Evolutionary conservation across 2,113 vertebrate species (phyloP).

Genomic region (Excalfactoria chinensis): DNA sequence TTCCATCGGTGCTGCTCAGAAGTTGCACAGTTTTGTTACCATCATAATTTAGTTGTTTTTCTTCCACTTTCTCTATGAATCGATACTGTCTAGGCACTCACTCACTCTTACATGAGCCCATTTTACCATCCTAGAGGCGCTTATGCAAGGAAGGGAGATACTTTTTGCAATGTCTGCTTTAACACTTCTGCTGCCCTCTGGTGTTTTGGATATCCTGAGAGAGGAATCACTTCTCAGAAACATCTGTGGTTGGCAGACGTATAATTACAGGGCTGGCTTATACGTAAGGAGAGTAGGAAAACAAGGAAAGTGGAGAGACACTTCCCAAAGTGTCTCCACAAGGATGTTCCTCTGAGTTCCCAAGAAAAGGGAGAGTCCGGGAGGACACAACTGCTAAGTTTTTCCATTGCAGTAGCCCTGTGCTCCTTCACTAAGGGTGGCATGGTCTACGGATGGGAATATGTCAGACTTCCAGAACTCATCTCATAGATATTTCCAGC

Average conservation of each 20-base stretch:
- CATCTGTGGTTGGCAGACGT: neutral
- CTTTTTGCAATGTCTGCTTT: conserved; percentile 17
- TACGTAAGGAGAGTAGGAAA: neutral
- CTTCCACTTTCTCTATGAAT: neutral
- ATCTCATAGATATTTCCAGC: conserved; percentile 59
- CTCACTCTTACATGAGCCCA: neutral
- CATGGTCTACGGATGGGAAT: neutral
- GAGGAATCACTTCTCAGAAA: neutral
- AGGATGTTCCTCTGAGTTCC: neutral
- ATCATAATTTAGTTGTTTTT: neutral
- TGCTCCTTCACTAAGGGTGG: neutral
- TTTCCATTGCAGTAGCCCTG: conserved; percentile 15
- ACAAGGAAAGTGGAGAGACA: neutral
- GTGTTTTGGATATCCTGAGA: conserved; percentile 7
- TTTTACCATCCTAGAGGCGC: neutral
- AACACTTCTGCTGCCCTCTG: conserved; percentile 65
- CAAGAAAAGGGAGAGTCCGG: neutral
- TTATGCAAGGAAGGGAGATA: neutral
- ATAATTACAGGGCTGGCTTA: neutral
- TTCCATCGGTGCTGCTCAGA: neutral
- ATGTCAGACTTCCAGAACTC: conserved; percentile 13
- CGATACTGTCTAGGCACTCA: neutral
- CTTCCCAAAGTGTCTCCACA: neutral
- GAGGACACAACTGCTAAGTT: neutral
- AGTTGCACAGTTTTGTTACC: neutral